Base-by-base conservation (phyloP, 30 jellyfish, hydroid and myxozoan species). In the Aurelia sp. region DNA sequence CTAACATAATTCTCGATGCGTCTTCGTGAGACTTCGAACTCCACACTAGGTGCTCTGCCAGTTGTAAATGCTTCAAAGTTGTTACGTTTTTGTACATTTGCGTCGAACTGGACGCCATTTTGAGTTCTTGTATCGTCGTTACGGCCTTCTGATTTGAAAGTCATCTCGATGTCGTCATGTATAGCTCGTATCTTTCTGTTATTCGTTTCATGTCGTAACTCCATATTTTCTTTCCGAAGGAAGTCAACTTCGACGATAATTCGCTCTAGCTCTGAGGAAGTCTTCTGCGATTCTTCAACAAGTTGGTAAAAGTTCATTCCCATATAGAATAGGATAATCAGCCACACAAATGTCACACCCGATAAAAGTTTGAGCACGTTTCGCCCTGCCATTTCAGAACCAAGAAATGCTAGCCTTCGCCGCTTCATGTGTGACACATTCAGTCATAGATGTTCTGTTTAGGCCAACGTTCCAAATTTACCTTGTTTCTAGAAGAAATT, bases 261-360 rank as follows among this genome's bases (percentile, higher is more conserved):
- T 7, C 81, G 72, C 21, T 85, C 88, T 3, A 94, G 81, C 65
- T 84, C 91, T 21, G 48, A 51, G 15, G 91, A 12, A 12, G 97
- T 73, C 59, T 84, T 94, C 67, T 82, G 97, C 5, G 99, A 94
- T 58, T 94, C 99, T 62, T 94, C 97, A 51, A 89, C 94, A 11
- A 94, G 90, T 64, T 94, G 97, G 52, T 70, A 94, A 35, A 94
- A 50, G 74, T 82, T 87, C 85, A 89, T 21, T 9, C 99, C 99
- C 97, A 94, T 89, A 81, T 94, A 94, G 6, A 88, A n/a, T 17
- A 93, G 71, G 21, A 93, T 88, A 24, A 82, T 55, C 22, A 89
- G 78, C 99, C 99, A 94, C 50, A 88, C 48, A n/a, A 88, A 63
- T 12, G 81, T 82, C 16, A 93, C 79, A 24, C 80, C 76, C 13